A percentile compares a stretch with the other conserved stretches of the same genome.
phyloP scores from a whole-genome alignment of 1,140 invertebrate species.

The Leptinotarsa undecemlineata region DNA sequence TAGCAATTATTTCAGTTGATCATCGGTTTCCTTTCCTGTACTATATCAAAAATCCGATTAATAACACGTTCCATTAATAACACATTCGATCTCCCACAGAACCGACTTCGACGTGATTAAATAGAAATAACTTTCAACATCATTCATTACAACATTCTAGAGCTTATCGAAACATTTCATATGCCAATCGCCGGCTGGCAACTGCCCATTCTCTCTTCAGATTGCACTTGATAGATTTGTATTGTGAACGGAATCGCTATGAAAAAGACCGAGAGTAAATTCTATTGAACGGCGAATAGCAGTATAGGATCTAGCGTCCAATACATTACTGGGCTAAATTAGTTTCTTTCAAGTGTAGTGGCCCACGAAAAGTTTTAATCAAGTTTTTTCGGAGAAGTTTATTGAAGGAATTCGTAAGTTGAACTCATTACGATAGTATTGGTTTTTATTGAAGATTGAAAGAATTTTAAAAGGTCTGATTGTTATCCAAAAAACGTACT shows the following conservation, averaged over 20 bases:
- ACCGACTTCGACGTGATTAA: no score
- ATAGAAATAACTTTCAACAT: no score
- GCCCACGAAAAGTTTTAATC: conserved; percentile 10
- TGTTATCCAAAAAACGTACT: no score
- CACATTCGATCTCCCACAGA: no score
- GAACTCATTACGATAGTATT: no score
- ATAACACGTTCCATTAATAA: no score
- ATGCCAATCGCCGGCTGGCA: neutral
- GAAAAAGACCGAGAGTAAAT: neutral
- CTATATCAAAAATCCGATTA: no score
- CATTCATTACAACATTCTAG: neutral
- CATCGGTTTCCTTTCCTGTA: no score
- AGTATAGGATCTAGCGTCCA: neutral
- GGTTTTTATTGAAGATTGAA: no score
- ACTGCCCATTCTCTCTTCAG: neutral
- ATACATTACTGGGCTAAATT: conserved; percentile 9
- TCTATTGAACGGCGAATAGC: neutral
- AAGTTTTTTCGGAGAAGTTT: conserved; percentile 3
- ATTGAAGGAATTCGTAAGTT: neutral
- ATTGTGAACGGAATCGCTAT: neutral
- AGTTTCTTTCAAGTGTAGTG: conserved; percentile 13
- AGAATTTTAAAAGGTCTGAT: no score
- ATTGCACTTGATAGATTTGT: neutral
- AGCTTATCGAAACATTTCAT: neutral
- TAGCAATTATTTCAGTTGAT: no score